These are phyloP conservation scores for Chondrosia reniformis DNA, from an alignment of 37 sponge, comb jelly and placozoan genomes.

Conservation along the genomic window DNA sequence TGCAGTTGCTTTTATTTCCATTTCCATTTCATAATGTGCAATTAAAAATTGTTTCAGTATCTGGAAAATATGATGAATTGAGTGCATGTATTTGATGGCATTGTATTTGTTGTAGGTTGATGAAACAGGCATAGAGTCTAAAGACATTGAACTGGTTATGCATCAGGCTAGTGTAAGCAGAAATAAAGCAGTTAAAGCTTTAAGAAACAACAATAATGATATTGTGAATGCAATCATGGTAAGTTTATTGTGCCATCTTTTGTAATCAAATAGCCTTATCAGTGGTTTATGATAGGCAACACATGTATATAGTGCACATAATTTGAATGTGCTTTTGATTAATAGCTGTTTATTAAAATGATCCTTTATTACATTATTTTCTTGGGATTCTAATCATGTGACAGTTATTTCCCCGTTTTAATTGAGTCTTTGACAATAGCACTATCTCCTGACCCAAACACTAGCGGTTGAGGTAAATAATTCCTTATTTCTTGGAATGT, in stretches of 20 bases:
- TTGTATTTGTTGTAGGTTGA: slow-evolving; percentile 45
- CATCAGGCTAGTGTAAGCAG: slow-evolving; percentile 84
- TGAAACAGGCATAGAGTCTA: slow-evolving; percentile 82
- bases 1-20: too few relatives aligned
- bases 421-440: background rate
- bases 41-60: too few relatives aligned
- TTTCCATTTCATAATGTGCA: too few relatives aligned
- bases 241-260: too few relatives aligned
- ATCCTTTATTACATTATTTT: too few relatives aligned
- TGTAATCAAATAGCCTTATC: too few relatives aligned
- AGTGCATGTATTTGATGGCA: background rate
- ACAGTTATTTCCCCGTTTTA: background rate
- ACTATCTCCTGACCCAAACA: background rate
- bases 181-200: slow-evolving; percentile 81
- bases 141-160: slow-evolving; percentile 96
- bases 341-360: too few relatives aligned
- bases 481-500: slow-evolving; percentile 48
- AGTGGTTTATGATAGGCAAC: too few relatives aligned
- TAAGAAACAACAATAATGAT: slow-evolving; percentile 93
- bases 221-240: slow-evolving; percentile 99
- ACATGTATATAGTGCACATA: too few relatives aligned
- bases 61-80: too few relatives aligned
- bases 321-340: too few relatives aligned
- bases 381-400: too few relatives aligned
- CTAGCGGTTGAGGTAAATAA: slow-evolving; percentile 43